These are phyloP conservation scores for Spodoptera exigua DNA, from an alignment of 2,888 invertebrate genomes.

Conservation along the genomic window DNA sequence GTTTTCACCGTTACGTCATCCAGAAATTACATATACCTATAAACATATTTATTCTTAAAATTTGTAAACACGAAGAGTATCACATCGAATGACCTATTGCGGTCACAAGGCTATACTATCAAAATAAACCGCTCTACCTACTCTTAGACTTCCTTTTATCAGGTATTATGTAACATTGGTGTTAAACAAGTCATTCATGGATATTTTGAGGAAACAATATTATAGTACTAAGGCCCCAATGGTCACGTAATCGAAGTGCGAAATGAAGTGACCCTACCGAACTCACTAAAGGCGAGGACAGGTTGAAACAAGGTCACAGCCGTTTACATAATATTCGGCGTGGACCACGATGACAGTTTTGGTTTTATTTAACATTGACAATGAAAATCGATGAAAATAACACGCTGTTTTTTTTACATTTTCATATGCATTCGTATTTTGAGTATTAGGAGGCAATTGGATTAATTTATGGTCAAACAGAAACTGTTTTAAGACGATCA, in stretches of 20 bases:
- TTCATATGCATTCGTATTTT: background rate
- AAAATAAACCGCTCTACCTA: constrained; percentile 22
- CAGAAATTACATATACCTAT: background rate
- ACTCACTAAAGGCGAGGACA: constrained; percentile 48
- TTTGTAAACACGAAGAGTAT: constrained; percentile 17
- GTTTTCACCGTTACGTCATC: too few species aligned
- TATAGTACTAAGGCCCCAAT: constrained; percentile 44
- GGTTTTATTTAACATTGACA: constrained; percentile 67
- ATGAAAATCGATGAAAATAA: constrained; percentile 51
- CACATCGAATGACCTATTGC: constrained; percentile 28
- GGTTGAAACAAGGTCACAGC: constrained; percentile 66
- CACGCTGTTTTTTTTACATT: constrained; percentile 6
- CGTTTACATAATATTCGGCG: constrained; percentile 74
- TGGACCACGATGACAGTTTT: constrained; percentile 53
- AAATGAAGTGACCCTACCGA: constrained; percentile 63
- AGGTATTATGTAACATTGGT: constrained; percentile 49
- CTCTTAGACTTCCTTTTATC: constrained; percentile 47
- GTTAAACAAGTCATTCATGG: constrained; percentile 50
- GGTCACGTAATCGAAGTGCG: constrained; percentile 59
- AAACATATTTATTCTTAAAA: constrained; percentile 2
- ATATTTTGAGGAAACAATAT: constrained; percentile 58
- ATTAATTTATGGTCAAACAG: too few species aligned
- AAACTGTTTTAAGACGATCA: too few species aligned
- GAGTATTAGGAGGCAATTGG: background rate
- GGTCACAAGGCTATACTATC: constrained; percentile 35